Conservation (phyloP, 35 echinoderm and acorn worm genomes). For the Heliocidaris erythrogramma region DNA sequence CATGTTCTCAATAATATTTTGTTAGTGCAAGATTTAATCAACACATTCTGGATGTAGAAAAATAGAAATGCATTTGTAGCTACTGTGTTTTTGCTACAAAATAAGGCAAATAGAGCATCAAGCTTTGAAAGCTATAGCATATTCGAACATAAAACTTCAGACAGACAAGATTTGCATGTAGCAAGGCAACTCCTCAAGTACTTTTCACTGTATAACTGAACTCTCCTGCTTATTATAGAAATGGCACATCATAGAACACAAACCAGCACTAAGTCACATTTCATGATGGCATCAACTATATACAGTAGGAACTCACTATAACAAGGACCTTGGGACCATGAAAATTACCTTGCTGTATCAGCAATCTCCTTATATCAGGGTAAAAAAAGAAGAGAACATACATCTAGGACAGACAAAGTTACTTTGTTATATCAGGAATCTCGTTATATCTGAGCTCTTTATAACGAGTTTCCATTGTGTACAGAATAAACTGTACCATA, state of each 20-base stretch:
- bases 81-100: not conserved
- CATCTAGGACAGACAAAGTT: too few relatives aligned
- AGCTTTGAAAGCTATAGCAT: not conserved
- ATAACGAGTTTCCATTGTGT: too few relatives aligned
- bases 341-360: too few relatives aligned
- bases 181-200: not conserved
- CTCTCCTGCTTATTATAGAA: not conserved
- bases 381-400: too few relatives aligned
- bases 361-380: too few relatives aligned
- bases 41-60: not conserved
- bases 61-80: not conserved
- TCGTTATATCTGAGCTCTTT: too few relatives aligned
- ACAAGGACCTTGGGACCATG: too few relatives aligned
- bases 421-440: too few relatives aligned
- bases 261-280: not conserved
- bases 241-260: not conserved
- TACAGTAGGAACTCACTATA: too few relatives aligned
- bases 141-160: not conserved
- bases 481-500: too few relatives aligned
- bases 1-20: not conserved
- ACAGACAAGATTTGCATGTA: not conserved
- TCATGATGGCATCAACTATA: not conserved
- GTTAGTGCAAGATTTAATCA: conserved; percentile 1
- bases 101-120: not conserved
- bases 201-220: not conserved